These are phyloP conservation scores for Oxyscelio sp. DNA, from an alignment of 2,888 invertebrate genomes.

Conservation along the genomic window DNA sequence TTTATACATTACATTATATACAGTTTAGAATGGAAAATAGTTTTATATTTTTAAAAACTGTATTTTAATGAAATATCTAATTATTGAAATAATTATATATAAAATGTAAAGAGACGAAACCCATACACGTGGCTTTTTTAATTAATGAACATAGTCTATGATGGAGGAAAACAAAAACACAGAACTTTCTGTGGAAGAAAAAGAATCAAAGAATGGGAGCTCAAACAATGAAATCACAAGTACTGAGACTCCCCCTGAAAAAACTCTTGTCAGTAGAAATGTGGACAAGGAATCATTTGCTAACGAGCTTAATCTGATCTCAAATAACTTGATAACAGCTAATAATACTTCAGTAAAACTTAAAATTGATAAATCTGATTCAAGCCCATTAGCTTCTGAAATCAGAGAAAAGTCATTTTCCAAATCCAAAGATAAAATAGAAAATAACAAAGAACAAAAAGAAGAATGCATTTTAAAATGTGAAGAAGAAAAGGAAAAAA, in stretches of 20 bases:
- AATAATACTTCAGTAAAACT: constrained; percentile 23
- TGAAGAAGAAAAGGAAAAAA: constrained; percentile 71
- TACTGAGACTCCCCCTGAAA: not conserved
- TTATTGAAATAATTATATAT: no score
- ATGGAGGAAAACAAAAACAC: constrained; percentile 37
- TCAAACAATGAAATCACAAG: constrained; percentile 16
- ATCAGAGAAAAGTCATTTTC: constrained; percentile 4
- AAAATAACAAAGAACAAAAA: constrained; percentile 44
- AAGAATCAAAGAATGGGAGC: constrained; percentile 2
- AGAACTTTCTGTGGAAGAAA: constrained; percentile 23
- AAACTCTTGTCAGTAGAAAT: constrained; percentile 16
- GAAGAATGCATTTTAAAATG: constrained; percentile 48
- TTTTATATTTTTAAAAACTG: no score
- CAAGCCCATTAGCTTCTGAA: constrained; percentile 10
- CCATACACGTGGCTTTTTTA: constrained; percentile 1
- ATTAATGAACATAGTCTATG: constrained; percentile 15
- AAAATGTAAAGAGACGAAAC: constrained; percentile 10
- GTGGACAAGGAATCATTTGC: constrained; percentile 64
- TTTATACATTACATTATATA: not conserved
- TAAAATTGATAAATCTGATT: constrained; percentile 10
- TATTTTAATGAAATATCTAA: no score
- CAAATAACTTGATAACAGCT: constrained; percentile 35
- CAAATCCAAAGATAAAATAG: constrained; percentile 20
- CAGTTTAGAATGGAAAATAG: constrained; percentile 1
- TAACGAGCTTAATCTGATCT: constrained; percentile 64